These are phyloP conservation scores for Plectrocnemia conspersa DNA, from an alignment of 1,140 invertebrate species.

Conservation along the genomic window DNA sequence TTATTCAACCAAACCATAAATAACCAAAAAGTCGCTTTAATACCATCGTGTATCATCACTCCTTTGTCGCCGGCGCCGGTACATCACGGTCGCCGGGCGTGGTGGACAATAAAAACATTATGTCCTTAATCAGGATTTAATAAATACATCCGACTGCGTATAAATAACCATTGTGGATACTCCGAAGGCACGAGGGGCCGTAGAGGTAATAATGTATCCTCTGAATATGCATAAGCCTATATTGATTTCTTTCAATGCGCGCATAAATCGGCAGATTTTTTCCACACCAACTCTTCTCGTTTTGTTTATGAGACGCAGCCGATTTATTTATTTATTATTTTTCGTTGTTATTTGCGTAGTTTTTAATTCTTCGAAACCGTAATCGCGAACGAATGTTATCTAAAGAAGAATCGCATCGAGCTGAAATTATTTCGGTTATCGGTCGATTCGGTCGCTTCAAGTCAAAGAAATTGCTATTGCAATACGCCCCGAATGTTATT, in stretches of 20 bases:
- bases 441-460: no score
- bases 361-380: not conserved
- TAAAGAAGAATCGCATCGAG: not conserved
- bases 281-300: no score
- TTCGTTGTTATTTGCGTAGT: not conserved
- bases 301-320: no score
- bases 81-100: no score
- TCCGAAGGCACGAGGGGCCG: not conserved
- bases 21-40: no score
- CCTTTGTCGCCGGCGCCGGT: no score
- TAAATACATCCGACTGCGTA: slow-evolving; percentile 14
- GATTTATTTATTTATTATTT: not conserved
- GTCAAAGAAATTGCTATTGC: not conserved
- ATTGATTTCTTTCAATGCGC: slow-evolving; percentile 24
- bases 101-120: slow-evolving; percentile 16
- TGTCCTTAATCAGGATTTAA: slow-evolving; percentile 23
- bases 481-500: not conserved
- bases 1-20: no score
- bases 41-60: no score
- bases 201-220: slow-evolving; percentile 12
- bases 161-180: slow-evolving; percentile 12
- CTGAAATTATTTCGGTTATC: no score
- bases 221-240: slow-evolving; percentile 27
- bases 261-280: slow-evolving; percentile 22
- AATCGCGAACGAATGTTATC: not conserved